Conservation (phyloP, 2,113 vertebrate genomes). For the Chloebia gouldiae region DNA sequence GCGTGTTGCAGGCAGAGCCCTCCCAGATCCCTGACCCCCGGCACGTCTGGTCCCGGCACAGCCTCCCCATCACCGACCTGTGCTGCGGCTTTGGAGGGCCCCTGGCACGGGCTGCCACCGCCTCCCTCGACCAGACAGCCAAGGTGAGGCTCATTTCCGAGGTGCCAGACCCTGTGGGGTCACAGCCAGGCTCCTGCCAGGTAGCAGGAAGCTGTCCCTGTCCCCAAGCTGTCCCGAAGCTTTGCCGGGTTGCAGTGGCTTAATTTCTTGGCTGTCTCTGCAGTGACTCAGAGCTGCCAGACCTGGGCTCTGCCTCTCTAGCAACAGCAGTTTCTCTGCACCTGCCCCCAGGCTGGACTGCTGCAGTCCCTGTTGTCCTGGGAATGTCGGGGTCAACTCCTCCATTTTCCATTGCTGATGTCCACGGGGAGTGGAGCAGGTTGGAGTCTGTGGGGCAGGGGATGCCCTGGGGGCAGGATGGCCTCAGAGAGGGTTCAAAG, state of each 20-base stretch:
- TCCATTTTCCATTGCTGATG: background rate
- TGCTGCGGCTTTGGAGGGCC: slow-evolving; percentile 91
- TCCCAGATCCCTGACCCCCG: slow-evolving; percentile 81
- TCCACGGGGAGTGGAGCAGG: background rate
- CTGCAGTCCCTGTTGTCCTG: background rate
- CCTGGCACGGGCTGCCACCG: slow-evolving; percentile 83
- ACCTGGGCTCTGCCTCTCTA: background rate
- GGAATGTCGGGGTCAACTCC: background rate
- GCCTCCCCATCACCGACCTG: slow-evolving; percentile 92
- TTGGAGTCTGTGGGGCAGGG: background rate
- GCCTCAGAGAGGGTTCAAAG: background rate
- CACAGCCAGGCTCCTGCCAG: background rate
- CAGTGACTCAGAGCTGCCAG: slow-evolving; percentile 46
- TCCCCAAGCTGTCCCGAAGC: background rate
- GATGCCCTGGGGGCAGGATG: background rate
- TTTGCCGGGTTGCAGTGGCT: background rate
- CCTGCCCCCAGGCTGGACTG: background rate
- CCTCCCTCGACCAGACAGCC: slow-evolving; percentile 92
- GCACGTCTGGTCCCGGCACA: slow-evolving; percentile 89
- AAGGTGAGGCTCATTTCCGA: slow-evolving; percentile 77
- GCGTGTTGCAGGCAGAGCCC: slow-evolving; percentile 87
- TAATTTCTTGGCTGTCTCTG: slow-evolving; percentile 35
- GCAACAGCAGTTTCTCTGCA: background rate
- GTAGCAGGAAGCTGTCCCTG: background rate
- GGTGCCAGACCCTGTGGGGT: background rate